Evolutionary conservation across 2,113 vertebrate species (phyloP).

Genomic region (Callorhinus ursinus): DNA sequence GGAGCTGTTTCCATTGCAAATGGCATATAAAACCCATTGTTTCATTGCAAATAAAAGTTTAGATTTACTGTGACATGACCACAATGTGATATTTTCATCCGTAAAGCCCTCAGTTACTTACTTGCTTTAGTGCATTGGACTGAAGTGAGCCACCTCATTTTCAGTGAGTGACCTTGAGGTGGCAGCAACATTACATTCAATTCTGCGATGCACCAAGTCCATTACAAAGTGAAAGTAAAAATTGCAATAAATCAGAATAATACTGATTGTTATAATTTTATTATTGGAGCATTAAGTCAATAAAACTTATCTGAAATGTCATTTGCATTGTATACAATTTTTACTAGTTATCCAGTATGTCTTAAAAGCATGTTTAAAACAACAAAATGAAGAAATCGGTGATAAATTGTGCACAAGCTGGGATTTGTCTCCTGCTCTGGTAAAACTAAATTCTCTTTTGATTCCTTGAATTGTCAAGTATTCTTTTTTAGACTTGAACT

Average conservation of each 20-base stretch:
- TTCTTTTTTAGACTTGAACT: conserved; percentile 75
- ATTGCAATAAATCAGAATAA: conserved; percentile 86
- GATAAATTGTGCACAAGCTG: conserved; percentile 82
- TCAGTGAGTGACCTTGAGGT: conserved; percentile 88
- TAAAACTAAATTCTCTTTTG: conserved; percentile 81
- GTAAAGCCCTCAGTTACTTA: conserved; percentile 9
- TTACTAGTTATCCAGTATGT: conserved; percentile 85
- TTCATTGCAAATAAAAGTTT: conserved; percentile 62
- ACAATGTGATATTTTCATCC: conserved; percentile 14
- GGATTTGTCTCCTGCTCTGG: conserved; percentile 73
- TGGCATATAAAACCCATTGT: conserved; percentile 11
- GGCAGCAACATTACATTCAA: conserved; percentile 88
- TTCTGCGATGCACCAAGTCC: conserved; percentile 71
- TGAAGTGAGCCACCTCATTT: conserved; percentile 74
- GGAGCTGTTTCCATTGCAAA: conserved; percentile 38
- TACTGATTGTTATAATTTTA: conserved; percentile 91
- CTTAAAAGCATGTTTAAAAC: conserved; percentile 85
- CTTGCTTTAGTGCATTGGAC: not conserved
- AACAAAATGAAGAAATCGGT: conserved; percentile 82
- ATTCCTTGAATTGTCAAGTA: conserved; percentile 71
- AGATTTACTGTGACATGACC: conserved; percentile 53
- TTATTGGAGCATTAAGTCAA: conserved; percentile 88
- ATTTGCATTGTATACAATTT: conserved; percentile 87
- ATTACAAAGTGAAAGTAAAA: conserved; percentile 84
- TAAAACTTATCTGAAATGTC: conserved; percentile 88